A percentile compares a stretch with the other conserved stretches of the same genome.
Evolutionary conservation across 2,888 invertebrate species (phyloP).

Genomic region (Athripsodes cinereus): DNA sequence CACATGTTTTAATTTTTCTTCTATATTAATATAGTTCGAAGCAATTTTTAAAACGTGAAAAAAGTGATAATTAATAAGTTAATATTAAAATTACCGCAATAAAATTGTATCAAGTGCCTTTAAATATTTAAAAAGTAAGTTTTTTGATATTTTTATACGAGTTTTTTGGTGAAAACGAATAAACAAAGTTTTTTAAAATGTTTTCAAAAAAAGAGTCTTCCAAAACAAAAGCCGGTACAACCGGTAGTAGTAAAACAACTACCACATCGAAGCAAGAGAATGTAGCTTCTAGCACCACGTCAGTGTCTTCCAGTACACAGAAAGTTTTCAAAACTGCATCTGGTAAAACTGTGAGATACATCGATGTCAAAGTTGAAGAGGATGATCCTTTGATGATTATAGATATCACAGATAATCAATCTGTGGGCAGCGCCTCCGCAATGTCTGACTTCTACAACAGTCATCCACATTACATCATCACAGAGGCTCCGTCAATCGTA

Average conservation of each 20-base stretch:
- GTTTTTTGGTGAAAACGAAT: not conserved
- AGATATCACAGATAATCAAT: conserved; percentile 46
- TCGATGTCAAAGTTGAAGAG: conserved; percentile 50
- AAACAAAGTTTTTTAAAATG: conserved; percentile 1
- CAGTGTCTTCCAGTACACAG: conserved; percentile 42
- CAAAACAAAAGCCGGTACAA: conserved; percentile 3
- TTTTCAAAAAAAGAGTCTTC: conserved; percentile 19
- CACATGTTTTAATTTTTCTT: not conserved
- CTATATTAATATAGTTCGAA: no score
- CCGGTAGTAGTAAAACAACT: conserved; percentile 36
- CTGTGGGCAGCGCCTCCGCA: conserved; percentile 42
- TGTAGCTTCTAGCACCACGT: conserved; percentile 39
- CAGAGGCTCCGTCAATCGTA: conserved; percentile 46
- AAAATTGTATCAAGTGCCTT: not conserved
- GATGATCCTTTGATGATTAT: conserved; percentile 51
- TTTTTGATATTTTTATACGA: not conserved
- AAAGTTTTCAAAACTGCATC: conserved; percentile 40
- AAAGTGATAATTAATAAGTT: no score
- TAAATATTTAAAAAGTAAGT: not conserved
- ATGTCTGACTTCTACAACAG: conserved; percentile 48
- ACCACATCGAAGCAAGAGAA: conserved; percentile 32
- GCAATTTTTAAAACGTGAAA: not conserved
- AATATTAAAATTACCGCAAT: no score
- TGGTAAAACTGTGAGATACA: conserved; percentile 49
- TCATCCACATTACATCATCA: conserved; percentile 50